A percentile compares a stretch with the other conserved stretches of the same genome.
phyloP scores from a whole-genome alignment of 2,888 invertebrate species.

The Eledona agricola region DNA sequence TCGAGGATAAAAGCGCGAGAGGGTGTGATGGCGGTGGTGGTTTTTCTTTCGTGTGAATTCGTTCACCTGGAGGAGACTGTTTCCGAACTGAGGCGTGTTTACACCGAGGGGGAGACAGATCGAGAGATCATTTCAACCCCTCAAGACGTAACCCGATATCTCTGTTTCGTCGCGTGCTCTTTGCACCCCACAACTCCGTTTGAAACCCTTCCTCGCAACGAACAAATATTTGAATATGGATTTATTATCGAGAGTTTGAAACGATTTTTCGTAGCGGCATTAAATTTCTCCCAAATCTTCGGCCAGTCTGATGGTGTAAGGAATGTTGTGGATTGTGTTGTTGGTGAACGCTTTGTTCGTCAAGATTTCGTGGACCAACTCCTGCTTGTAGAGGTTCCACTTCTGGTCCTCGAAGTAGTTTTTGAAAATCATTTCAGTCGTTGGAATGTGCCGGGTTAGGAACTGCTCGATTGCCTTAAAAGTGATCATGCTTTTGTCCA shows the following conservation, averaged over 20 bases:
- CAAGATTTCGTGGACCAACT: slow-evolving; percentile 65
- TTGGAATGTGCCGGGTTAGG: slow-evolving; percentile 69
- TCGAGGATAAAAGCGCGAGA: too few species aligned
- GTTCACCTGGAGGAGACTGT: slow-evolving; percentile 2
- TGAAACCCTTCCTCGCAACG: too few species aligned
- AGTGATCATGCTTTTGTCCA: slow-evolving; percentile 72
- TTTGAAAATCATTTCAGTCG: slow-evolving; percentile 67
- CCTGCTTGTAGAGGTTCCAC: slow-evolving; percentile 67
- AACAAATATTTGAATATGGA: too few species aligned
- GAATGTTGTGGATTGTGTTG: slow-evolving; percentile 71
- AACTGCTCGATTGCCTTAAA: slow-evolving; percentile 72
- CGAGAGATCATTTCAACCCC: too few species aligned
- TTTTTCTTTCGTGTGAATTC: slow-evolving; percentile 4
- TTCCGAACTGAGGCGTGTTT: too few species aligned
- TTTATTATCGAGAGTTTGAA: too few species aligned
- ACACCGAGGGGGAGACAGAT: too few species aligned
- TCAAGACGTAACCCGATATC: too few species aligned
- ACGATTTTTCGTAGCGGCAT: too few species aligned
- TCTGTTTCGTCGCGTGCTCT: too few species aligned
- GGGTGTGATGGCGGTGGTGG: slow-evolving; percentile 1
- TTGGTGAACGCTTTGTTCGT: slow-evolving; percentile 65
- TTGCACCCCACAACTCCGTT: too few species aligned
- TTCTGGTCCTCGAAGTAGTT: slow-evolving; percentile 65
- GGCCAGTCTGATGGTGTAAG: slow-evolving; percentile 71
- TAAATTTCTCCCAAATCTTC: slow-evolving; percentile 59